These are phyloP conservation scores for Empis stercorea DNA, from an alignment of 2,888 invertebrate genomes.

Conservation along the genomic window DNA sequence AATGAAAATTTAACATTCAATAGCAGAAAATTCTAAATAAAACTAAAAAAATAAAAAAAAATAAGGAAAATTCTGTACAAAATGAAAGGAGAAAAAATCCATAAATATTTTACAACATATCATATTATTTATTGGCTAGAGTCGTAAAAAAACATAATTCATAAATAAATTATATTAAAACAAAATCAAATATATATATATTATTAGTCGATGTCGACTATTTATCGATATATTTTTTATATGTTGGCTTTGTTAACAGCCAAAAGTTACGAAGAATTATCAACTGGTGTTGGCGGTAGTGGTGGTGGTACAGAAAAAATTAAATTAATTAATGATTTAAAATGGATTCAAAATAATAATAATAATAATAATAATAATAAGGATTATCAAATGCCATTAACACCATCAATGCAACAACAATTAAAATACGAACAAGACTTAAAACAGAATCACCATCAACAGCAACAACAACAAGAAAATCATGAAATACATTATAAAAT, in stretches of 20 bases:
- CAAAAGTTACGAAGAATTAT: conserved; percentile 15
- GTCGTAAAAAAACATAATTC: neutral
- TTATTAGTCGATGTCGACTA: conserved; percentile 19
- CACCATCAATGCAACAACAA: conserved; percentile 1
- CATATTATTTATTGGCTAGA: too few species aligned
- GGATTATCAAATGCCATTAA: neutral
- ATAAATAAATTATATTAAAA: neutral
- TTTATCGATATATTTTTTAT: conserved; percentile 14
- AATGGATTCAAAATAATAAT: neutral
- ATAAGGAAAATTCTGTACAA: too few species aligned
- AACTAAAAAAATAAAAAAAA: too few species aligned
- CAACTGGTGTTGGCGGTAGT: conserved; percentile 7
- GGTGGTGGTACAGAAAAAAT: neutral
- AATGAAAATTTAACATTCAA: too few species aligned
- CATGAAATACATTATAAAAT: neutral
- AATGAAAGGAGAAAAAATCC: too few species aligned
- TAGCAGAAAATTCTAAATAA: too few species aligned
- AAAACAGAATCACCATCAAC: neutral
- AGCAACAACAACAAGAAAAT: neutral
- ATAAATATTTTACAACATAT: too few species aligned
- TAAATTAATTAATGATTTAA: neutral
- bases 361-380: neutral
- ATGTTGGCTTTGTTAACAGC: conserved; percentile 18
- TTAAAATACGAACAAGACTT: neutral
- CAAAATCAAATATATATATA: too few species aligned